These are phyloP conservation scores for Aleiodes testaceus DNA, from an alignment of 2,888 invertebrate genomes.

Conservation along the genomic window DNA sequence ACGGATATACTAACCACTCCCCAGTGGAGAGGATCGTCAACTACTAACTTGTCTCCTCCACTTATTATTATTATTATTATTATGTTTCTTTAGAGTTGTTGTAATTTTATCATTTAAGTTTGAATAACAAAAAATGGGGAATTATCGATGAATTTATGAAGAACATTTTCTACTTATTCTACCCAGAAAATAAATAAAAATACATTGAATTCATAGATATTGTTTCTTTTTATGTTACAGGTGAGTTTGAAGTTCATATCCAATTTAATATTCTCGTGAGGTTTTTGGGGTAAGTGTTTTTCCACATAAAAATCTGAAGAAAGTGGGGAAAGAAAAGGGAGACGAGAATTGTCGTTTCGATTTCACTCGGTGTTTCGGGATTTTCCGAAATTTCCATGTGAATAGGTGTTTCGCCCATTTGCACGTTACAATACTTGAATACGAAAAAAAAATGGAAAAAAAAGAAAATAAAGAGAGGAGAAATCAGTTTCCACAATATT, in stretches of 20 bases:
- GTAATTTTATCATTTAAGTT: no score
- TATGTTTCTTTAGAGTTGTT: not conserved
- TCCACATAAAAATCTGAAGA: constrained; percentile 12
- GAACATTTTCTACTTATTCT: not conserved
- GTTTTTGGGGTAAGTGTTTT: constrained; percentile 26
- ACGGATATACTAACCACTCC: constrained; percentile 48
- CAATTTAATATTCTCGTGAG: constrained; percentile 28
- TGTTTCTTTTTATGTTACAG: constrained; percentile 45
- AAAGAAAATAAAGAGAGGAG: not conserved
- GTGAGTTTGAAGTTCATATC: constrained; percentile 45
- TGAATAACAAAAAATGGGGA: no score
- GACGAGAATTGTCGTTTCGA: constrained; percentile 20
- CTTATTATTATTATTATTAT: not conserved
- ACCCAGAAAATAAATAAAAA: not conserved
- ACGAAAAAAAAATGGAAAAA: not conserved
- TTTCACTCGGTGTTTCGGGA: constrained; percentile 28
- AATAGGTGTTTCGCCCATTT: constrained; percentile 42
- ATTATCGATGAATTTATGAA: no score
- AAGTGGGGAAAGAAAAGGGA: not conserved
- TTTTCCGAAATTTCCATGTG: constrained; percentile 37
- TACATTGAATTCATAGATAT: constrained; percentile 6
- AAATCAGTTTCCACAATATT: constrained; percentile 12
- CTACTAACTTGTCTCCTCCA: no score
- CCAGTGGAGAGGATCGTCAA: no score
- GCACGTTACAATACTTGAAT: constrained; percentile 42